Conservation (phyloP, 2,888 invertebrate genomes). For the Lasioglossum pauxillum region DNA sequence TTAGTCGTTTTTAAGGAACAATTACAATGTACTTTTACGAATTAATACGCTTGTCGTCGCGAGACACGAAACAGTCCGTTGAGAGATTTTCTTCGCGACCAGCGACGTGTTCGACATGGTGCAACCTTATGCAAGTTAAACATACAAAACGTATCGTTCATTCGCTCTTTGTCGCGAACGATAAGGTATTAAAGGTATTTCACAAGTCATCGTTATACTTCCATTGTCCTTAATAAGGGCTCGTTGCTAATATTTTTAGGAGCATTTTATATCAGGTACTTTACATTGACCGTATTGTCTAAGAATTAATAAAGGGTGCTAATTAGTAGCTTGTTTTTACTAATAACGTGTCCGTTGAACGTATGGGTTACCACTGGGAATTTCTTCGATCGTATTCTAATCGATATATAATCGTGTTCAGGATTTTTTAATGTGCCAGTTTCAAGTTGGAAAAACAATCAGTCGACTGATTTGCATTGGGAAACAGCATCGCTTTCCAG, state of each 20-base stretch:
- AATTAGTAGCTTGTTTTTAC: slow-evolving; percentile 63
- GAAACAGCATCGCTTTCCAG: not conserved
- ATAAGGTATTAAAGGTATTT: slow-evolving; percentile 44
- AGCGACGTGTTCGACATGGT: slow-evolving; percentile 40
- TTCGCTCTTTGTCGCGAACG: slow-evolving; percentile 34
- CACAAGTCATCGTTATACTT: slow-evolving; percentile 44
- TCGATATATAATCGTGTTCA: not conserved
- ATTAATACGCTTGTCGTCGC: slow-evolving; percentile 29
- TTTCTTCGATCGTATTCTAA: not conserved
- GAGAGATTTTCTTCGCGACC: slow-evolving; percentile 37
- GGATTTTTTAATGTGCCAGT: not conserved
- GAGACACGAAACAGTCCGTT: slow-evolving; percentile 49
- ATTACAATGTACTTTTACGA: slow-evolving; percentile 17
- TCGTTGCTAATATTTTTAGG: slow-evolving; percentile 50
- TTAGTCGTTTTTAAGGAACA: slow-evolving; percentile 46
- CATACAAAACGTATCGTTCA: slow-evolving; percentile 26
- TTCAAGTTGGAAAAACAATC: not conserved
- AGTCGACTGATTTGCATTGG: not conserved
- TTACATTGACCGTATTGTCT: slow-evolving; percentile 47
- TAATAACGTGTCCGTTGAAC: slow-evolving; percentile 52
- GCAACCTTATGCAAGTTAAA: slow-evolving; percentile 27
- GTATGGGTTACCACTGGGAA: not conserved
- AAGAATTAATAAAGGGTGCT: slow-evolving; percentile 69
- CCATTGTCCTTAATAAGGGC: slow-evolving; percentile 47
- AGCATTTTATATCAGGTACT: slow-evolving; percentile 53